Evolutionary conservation across 2,113 vertebrate species (phyloP).

Genomic region (Phylloscopus trochilus): DNA sequence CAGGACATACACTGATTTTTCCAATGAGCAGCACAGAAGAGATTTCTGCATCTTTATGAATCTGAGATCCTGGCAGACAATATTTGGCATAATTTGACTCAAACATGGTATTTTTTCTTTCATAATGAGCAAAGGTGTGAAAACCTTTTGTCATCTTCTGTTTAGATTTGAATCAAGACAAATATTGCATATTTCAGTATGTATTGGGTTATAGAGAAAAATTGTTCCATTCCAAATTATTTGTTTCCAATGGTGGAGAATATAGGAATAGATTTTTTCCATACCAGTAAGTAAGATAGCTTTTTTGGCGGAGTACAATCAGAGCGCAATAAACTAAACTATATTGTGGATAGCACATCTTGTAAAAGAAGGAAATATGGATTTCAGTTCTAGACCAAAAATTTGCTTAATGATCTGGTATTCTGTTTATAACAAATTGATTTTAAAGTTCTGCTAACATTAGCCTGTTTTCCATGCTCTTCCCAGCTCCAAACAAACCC

Average conservation of each 20-base stretch:
- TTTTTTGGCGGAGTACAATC: not conserved
- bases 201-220: not conserved
- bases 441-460: not conserved
- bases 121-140: not conserved
- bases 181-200: not conserved
- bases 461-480: not conserved
- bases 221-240: not conserved
- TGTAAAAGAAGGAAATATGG: not conserved
- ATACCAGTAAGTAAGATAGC: not conserved
- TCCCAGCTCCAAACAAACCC: not conserved
- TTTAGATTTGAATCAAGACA: not conserved
- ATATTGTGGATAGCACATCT: not conserved
- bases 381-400: not conserved
- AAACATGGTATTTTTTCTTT: not conserved
- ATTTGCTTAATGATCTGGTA: not conserved
- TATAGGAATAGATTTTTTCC: not conserved
- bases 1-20: not conserved
- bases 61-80: not conserved
- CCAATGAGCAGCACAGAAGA: not conserved
- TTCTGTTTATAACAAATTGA: not conserved
- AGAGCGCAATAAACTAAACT: not conserved
- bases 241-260: not conserved
- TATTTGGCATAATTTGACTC: not conserved
- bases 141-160: not conserved
- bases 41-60: not conserved